Base-by-base conservation (phyloP, 53 echinoderm and acorn worm genomes). In the Temnopleurus reevesii region DNA sequence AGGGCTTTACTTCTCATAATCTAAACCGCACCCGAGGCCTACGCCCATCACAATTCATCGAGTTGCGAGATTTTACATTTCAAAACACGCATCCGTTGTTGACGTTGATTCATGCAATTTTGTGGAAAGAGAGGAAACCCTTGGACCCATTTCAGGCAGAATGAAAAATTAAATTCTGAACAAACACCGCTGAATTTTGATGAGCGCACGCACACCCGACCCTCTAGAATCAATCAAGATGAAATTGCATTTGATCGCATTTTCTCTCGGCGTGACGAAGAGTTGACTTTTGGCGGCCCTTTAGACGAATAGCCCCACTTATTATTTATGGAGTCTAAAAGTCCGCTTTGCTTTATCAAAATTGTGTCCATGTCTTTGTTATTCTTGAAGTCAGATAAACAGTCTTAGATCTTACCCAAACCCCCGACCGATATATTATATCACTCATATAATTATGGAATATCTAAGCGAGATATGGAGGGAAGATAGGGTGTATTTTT, bases 301-400 rank as follows among this genome's bases (percentile, higher is more conserved):
- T n/a, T n/a, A n/a, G n/a, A 19, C 55, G 33, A 13, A 63, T 5
- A 13, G 63, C 34, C 34, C 63, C 17, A 58, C 58, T 31, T 63
- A 63, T 33, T 63, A 33, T 63, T 63, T 63, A 63, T 63, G 33
- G 63, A 63, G 63, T 63, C 63, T 63, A 63, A 63, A 63, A 63
- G 63, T 63, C 63, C 63, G 34, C 63, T 31, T 63, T 17, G 31
- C 33, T 34, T 63, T 63, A 63, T 63, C 63, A 34, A 33, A 63
- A 34, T 33, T 63, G 34, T 34, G 63, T 34, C 19, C 63, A 31
- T 17, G 30, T 63, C 63, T 13, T 18, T 31, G 31, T 63, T 15
- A 63, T 63, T 63, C 33, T 63, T 63, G 63, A 9, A 31, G 63
- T 17, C 63, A 63, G 63, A 63, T 63, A 63, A 31, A 63, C 63